Conservation (phyloP, 1,140 invertebrate genomes). For the Chelonus insularis region DNA sequence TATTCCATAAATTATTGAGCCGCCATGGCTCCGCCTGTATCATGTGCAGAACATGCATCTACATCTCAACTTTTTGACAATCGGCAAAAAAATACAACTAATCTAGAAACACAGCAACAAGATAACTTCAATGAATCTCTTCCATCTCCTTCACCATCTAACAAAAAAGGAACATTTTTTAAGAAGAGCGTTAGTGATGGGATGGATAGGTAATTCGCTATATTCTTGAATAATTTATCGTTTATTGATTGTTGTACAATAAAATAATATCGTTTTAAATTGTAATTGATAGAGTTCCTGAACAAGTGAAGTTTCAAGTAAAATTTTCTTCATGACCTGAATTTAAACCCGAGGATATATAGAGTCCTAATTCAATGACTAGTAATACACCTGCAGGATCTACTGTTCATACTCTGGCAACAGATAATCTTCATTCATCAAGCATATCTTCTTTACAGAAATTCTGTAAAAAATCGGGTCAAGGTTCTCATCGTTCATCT, state of each 20-base stretch:
- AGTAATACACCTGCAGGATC: constrained; percentile 48
- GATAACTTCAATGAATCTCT: constrained; percentile 54
- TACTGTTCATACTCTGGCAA: constrained; percentile 62
- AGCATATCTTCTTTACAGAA: constrained; percentile 46
- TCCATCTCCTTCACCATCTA: constrained; percentile 63
- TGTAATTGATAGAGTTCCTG: constrained; percentile 75
- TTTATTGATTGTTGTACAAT: not conserved
- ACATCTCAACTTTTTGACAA: constrained; percentile 48
- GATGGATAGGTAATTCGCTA: constrained; percentile 86
- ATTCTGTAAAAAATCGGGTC: constrained; percentile 50
- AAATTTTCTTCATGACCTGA: constrained; percentile 93
- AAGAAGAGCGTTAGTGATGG: constrained; percentile 91
- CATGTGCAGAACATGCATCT: constrained; percentile 46
- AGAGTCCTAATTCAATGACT: constrained; percentile 77
- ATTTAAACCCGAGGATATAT: constrained; percentile 90
- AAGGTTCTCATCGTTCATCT: constrained; percentile 50
- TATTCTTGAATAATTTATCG: no score
- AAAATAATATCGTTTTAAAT: constrained; percentile 13
- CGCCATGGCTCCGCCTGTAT: constrained; percentile 52
- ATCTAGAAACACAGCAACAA: constrained; percentile 50
- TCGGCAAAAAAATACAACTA: constrained; percentile 40
- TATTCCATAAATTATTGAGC: constrained; percentile 9
- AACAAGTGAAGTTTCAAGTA: constrained; percentile 92
- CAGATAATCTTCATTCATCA: constrained; percentile 69
- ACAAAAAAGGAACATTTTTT: constrained; percentile 76